Conservation (phyloP, 2,113 vertebrate species). For the Callionymus lyra region DNA sequence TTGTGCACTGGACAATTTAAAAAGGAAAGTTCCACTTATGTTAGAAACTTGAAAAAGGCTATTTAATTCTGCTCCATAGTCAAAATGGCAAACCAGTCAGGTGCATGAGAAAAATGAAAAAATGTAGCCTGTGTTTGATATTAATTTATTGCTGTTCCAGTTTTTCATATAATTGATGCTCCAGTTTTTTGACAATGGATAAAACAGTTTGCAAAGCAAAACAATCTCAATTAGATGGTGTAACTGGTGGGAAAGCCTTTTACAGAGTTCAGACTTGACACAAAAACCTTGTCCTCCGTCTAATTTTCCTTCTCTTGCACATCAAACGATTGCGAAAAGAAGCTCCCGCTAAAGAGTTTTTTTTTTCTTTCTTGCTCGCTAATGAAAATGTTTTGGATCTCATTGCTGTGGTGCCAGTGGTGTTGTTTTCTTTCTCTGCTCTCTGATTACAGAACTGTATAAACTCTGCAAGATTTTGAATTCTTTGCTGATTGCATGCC, state of each 20-base stretch:
- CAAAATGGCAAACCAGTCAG: no score
- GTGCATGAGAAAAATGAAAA: no score
- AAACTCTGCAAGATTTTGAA: constrained; percentile 54
- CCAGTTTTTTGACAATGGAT: constrained; percentile 24
- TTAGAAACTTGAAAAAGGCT: no score
- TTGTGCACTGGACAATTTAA: no score
- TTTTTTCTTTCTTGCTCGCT: constrained; percentile 38
- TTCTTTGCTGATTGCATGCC: constrained; percentile 62
- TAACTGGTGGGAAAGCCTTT: constrained; percentile 15
- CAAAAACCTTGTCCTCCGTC: constrained; percentile 21
- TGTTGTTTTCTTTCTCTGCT: constrained; percentile 46
- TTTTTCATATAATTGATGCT: constrained; percentile 10
- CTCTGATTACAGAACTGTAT: constrained; percentile 57
- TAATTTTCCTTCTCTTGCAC: constrained; percentile 33
- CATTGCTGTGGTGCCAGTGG: constrained; percentile 39
- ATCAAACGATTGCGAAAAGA: constrained; percentile 48
- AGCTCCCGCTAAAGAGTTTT: constrained; percentile 37
- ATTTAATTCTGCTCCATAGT: no score
- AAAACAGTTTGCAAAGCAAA: constrained; percentile 11
- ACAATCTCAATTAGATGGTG: constrained; percentile 16
- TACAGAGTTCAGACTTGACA: constrained; percentile 24
- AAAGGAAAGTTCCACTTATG: no score
- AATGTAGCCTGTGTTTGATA: constrained; percentile 1
- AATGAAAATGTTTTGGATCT: constrained; percentile 56
- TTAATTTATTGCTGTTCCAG: constrained; percentile 1